Percentiles rank a stretch among this genome's conserved stretches.
Conservation (phyloP, 2,113 vertebrate genomes). For the Sinocyclocheilus anshuiensis region DNA sequence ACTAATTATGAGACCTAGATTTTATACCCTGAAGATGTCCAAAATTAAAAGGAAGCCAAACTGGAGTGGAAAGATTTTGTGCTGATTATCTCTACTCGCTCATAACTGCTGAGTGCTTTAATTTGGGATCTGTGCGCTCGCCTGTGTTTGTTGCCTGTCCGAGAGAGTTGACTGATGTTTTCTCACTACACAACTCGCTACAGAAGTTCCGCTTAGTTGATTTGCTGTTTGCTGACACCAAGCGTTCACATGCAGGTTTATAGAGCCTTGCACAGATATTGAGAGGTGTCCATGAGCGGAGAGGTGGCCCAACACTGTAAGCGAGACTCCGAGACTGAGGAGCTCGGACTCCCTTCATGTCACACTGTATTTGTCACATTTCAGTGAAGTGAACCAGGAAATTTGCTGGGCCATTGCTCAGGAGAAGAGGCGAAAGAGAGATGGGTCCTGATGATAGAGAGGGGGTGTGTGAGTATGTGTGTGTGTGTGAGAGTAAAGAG, state of each 20-base stretch:
- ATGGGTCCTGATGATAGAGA: constrained; percentile 49
- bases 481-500: background rate
- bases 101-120: background rate
- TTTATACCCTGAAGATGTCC: constrained; percentile 23
- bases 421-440: constrained; percentile 58
- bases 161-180: constrained; percentile 48
- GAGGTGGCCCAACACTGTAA: constrained; percentile 2
- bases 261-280: constrained; percentile 39
- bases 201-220: constrained; percentile 49
- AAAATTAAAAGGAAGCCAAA: background rate
- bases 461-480: constrained; percentile 21
- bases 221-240: constrained; percentile 54
- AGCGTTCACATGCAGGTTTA: constrained; percentile 13
- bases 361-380: constrained; percentile 63
- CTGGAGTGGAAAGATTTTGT: background rate
- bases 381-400: constrained; percentile 65
- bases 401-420: constrained; percentile 58
- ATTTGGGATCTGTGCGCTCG: background rate
- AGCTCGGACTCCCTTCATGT: constrained; percentile 51
- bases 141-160: constrained; percentile 34
- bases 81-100: background rate
- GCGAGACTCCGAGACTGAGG: constrained; percentile 46
- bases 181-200: constrained; percentile 10
- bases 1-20: constrained; percentile 14
- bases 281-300: constrained; percentile 42